These are phyloP conservation scores for Calcarius lapponicus DNA, from an alignment of 2,797 vertebrate genomes.

Conservation along the genomic window DNA sequence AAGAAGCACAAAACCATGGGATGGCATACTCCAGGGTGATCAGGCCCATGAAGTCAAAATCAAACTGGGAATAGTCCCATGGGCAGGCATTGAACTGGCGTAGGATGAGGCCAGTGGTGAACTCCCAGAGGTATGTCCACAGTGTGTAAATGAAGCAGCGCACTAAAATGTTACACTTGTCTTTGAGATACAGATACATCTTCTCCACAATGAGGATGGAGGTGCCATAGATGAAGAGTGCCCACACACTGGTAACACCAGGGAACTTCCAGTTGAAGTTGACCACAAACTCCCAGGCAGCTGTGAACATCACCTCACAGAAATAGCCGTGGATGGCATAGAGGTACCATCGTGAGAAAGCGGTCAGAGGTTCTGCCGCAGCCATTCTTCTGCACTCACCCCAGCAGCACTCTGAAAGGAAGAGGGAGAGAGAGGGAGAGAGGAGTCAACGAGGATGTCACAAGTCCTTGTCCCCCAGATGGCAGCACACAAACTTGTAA, in stretches of 20 bases:
- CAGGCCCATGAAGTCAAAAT: conserved; percentile 98
- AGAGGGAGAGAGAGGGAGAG: background rate
- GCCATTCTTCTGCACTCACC: conserved; percentile 71
- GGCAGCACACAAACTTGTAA: background rate
- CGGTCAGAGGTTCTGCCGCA: conserved; percentile 87
- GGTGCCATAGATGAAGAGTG: conserved; percentile 97
- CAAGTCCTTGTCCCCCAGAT: background rate
- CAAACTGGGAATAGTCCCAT: conserved; percentile 97
- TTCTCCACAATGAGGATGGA: conserved; percentile 96
- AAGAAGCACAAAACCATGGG: conserved; percentile 96
- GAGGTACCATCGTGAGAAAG: conserved; percentile 96
- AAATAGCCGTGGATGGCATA: conserved; percentile 99
- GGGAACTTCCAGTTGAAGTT: conserved; percentile 98
- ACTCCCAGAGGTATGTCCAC: conserved; percentile 99
- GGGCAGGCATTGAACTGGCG: conserved; percentile 96
- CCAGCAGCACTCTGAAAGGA: conserved; percentile 56
- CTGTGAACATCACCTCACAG: conserved; percentile 99
- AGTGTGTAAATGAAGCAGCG: conserved; percentile 96
- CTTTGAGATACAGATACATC: conserved; percentile 91
- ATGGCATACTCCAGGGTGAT: conserved; percentile 98
- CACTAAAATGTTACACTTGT: conserved; percentile 85
- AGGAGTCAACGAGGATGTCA: background rate
- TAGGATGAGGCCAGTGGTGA: conserved; percentile 92
- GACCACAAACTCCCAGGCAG: conserved; percentile 96
- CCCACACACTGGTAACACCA: conserved; percentile 97